phyloP scores from a whole-genome alignment of 2,113 vertebrate species.

The Trachemys scripta region DNA sequence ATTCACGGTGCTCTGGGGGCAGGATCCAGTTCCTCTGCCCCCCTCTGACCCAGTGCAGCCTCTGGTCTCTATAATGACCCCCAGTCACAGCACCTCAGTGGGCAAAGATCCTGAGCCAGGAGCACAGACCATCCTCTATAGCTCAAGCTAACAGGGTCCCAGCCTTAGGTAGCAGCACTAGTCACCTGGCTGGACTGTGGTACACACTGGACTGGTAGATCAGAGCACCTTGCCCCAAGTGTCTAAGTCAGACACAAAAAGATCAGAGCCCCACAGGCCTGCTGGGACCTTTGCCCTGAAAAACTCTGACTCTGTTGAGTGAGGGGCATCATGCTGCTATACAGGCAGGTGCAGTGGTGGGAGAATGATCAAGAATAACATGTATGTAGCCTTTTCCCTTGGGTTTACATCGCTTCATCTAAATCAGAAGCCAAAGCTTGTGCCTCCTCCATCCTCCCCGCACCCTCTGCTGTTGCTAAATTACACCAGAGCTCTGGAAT shows the following conservation, averaged over 20 bases:
- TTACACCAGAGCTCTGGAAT: not conserved
- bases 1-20: not conserved
- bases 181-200: not conserved
- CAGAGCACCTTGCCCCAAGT: not conserved
- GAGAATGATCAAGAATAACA: not conserved
- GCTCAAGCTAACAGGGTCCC: not conserved
- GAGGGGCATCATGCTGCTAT: not conserved
- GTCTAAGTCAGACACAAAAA: not conserved
- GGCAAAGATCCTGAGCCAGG: not conserved
- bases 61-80: not conserved
- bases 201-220: not conserved
- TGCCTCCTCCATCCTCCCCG: not conserved
- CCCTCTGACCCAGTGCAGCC: not conserved
- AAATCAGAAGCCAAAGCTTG: not conserved
- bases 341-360: not conserved
- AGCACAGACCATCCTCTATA: not conserved
- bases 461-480: not conserved
- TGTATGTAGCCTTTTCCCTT: not conserved
- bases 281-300: constrained; percentile 25
- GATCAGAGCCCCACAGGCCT: not conserved
- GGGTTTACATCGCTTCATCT: not conserved
- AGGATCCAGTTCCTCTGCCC: not conserved
- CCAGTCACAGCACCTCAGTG: not conserved
- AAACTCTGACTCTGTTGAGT: not conserved
- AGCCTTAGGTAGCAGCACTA: not conserved